Evolutionary conservation across 2,888 invertebrate genomes (phyloP).

Genomic region (Drosophila meridiana): DNA sequence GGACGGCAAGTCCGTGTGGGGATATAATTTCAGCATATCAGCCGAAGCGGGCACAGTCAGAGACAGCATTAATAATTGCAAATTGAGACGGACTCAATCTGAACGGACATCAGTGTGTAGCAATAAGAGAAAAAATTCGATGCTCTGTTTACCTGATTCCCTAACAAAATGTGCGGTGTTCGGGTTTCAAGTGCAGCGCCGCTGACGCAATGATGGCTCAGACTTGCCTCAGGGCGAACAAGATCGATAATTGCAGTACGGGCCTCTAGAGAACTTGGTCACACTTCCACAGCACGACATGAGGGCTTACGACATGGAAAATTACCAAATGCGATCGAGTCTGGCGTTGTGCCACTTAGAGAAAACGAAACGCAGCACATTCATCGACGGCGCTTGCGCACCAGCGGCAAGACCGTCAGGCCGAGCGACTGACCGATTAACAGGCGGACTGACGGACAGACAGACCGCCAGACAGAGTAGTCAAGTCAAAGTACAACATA

Average conservation of each 20-base stretch:
- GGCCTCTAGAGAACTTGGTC: constrained; percentile 33
- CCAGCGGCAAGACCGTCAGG: constrained; percentile 30
- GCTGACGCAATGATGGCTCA: constrained; percentile 34
- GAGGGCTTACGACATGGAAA: constrained; percentile 55
- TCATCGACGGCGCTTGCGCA: constrained; percentile 63
- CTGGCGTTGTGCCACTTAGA: constrained; percentile 45
- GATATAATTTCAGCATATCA: constrained; percentile 15
- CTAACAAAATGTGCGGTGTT: constrained; percentile 24
- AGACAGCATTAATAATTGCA: constrained; percentile 18
- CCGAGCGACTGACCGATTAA: constrained; percentile 12
- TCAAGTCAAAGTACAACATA: constrained; percentile 38
- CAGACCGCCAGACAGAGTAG: constrained; percentile 11
- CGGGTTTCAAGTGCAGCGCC: constrained; percentile 43
- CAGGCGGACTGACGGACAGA: constrained; percentile 10
- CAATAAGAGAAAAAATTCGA: constrained; percentile 24
- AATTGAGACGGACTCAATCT: constrained; percentile 12
- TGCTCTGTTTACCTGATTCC: constrained; percentile 23
- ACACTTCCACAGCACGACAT: constrained; percentile 29
- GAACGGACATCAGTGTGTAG: not conserved
- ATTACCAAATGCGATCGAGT: constrained; percentile 56
- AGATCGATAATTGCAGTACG: constrained; percentile 23
- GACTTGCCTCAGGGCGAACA: not conserved
- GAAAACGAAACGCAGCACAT: constrained; percentile 50
- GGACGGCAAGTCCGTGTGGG: constrained; percentile 1
- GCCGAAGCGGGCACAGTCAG: constrained; percentile 17